phyloP scores from a whole-genome alignment of 2,888 invertebrate species.

The Anthrax anthrax region DNA sequence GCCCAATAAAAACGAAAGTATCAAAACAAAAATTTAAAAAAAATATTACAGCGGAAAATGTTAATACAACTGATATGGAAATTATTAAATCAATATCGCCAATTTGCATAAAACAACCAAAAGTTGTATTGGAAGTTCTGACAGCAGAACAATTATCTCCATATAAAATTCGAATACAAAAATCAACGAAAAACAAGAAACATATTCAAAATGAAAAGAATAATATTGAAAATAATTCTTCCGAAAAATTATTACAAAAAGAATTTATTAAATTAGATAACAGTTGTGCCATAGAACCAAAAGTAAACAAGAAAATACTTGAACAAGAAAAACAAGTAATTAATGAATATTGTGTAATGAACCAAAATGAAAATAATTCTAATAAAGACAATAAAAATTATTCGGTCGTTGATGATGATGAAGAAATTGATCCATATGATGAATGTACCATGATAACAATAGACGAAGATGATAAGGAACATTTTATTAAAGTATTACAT shows the following conservation, averaged over 20 bases:
- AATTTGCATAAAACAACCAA: neutral
- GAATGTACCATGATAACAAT: conserved; percentile 9
- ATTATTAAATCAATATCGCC: neutral
- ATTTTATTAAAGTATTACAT: neutral
- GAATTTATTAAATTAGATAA: too few relatives aligned
- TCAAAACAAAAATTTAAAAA: too few relatives aligned
- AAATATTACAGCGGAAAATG: neutral
- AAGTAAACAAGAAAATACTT: too few relatives aligned
- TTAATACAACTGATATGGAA: neutral
- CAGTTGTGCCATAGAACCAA: too few relatives aligned
- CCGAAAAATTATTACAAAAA: neutral
- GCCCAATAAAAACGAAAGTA: too few relatives aligned
- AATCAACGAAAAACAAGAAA: neutral
- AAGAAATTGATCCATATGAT: conserved; percentile 14
- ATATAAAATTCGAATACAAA: neutral
- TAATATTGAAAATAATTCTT: too few relatives aligned
- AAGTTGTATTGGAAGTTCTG: neutral
- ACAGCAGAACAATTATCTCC: neutral
- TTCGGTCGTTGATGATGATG: conserved; percentile 12
- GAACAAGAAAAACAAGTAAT: too few relatives aligned
- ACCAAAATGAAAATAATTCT: neutral
- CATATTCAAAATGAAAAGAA: neutral
- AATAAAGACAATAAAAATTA: neutral
- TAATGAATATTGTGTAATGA: too few relatives aligned
- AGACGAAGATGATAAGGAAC: conserved; percentile 7